Percentiles rank a stretch among this genome's conserved stretches.
Evolutionary conservation across 1,140 invertebrate species (phyloP).

Genomic region (Drosophila littoralis): DNA sequence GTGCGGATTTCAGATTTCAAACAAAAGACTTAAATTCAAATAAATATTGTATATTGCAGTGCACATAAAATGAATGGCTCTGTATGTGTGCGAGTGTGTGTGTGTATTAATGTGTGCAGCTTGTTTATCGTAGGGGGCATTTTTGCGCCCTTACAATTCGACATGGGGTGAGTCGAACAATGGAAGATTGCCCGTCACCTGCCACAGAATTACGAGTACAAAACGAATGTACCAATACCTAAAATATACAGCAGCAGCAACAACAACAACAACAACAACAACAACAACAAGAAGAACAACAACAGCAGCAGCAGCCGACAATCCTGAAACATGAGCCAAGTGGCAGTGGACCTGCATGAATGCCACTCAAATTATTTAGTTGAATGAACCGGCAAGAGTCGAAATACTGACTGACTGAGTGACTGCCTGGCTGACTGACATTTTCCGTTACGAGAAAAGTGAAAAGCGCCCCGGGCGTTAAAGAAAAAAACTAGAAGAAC

Average conservation of each 20-base stretch:
- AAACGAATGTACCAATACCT: constrained; percentile 70
- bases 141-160: constrained; percentile 80
- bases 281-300: constrained; percentile 19
- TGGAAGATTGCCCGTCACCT: constrained; percentile 84
- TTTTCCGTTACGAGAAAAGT: constrained; percentile 68
- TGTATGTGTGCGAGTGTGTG: constrained; percentile 12
- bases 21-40: constrained; percentile 83
- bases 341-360: constrained; percentile 79
- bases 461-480: too few relatives aligned
- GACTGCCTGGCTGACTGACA: constrained; percentile 53
- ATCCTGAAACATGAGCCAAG: constrained; percentile 77
- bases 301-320: constrained; percentile 34
- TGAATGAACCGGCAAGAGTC: constrained; percentile 83
- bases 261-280: constrained; percentile 26
- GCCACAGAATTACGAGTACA: constrained; percentile 77
- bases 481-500: too few relatives aligned
- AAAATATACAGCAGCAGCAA: not conserved
- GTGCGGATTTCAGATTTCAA: constrained; percentile 76
- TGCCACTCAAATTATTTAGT: constrained; percentile 84
- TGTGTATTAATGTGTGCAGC: constrained; percentile 53
- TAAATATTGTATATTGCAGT: constrained; percentile 82
- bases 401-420: constrained; percentile 54
- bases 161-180: constrained; percentile 83
- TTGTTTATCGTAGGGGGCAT: constrained; percentile 80
- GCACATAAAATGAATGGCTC: constrained; percentile 74